phyloP scores from a whole-genome alignment of 2,797 vertebrate genomes.

The Xyrichtys novacula region DNA sequence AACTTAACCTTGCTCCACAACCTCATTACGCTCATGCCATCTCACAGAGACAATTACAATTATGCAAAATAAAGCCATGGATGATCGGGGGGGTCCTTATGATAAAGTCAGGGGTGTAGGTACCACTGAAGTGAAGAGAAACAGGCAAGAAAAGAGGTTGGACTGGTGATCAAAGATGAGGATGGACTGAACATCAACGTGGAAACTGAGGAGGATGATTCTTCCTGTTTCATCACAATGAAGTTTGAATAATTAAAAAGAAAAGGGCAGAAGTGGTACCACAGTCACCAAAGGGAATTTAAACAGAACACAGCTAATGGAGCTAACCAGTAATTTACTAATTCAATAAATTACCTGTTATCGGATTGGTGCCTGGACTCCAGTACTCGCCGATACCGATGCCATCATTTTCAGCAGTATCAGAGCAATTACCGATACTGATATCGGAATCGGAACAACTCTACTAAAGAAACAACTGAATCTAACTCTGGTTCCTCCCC shows the following conservation, averaged over 20 bases:
- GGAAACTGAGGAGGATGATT: conserved; percentile 28
- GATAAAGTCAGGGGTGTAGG: conserved; percentile 51
- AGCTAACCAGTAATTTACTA: too few relatives aligned
- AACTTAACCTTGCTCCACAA: conserved; percentile 77
- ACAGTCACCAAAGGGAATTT: conserved; percentile 36
- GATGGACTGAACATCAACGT: conserved; percentile 4
- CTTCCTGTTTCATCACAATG: conserved; percentile 18
- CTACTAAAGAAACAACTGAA: too few relatives aligned
- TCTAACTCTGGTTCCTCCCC: too few relatives aligned
- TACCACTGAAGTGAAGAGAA: conserved; percentile 60
- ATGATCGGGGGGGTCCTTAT: conserved; percentile 59
- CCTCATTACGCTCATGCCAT: conserved; percentile 80
- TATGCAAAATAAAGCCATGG: conserved; percentile 86
- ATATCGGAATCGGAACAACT: too few relatives aligned
- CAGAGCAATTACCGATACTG: too few relatives aligned
- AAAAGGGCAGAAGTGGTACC: conserved; percentile 35
- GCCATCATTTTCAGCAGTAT: too few relatives aligned
- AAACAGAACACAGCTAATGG: too few relatives aligned
- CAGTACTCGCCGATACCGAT: too few relatives aligned
- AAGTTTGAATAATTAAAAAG: conserved; percentile 28
- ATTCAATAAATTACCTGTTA: too few relatives aligned
- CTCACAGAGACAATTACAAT: conserved; percentile 88
- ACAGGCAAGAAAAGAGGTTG: conserved; percentile 47
- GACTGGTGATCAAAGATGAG: not conserved
- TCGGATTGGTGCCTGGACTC: too few relatives aligned